Conservation (phyloP, 2,113 vertebrate species). For the Thalassoma bifasciatum region DNA sequence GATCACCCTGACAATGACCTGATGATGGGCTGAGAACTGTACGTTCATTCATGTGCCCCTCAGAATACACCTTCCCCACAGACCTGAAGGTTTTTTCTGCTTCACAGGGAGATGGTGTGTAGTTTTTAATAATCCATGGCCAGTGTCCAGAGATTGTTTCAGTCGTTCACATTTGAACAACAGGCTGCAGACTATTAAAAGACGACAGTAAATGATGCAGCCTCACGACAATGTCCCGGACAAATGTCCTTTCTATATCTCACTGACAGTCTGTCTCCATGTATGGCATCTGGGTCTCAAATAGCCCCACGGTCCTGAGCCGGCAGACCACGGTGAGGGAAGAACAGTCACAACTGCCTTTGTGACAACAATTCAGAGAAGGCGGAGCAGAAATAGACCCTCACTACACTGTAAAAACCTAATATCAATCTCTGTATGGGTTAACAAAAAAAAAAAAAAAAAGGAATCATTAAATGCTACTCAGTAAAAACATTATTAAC, state of each 20-base stretch:
- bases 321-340: constrained; percentile 32
- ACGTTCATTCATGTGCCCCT: neutral
- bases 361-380: constrained; percentile 59
- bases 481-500: too few relatives aligned
- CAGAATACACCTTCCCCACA: neutral
- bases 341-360: constrained; percentile 9
- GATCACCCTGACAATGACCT: too few relatives aligned
- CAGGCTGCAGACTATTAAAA: constrained; percentile 67
- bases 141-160: constrained; percentile 19
- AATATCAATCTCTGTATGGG: too few relatives aligned
- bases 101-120: too few relatives aligned
- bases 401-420: constrained; percentile 13
- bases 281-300: constrained; percentile 68
- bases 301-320: constrained; percentile 68
- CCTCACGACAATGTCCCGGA: constrained; percentile 60
- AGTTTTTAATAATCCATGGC: too few relatives aligned
- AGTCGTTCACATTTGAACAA: constrained; percentile 16
- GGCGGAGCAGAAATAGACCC: constrained; percentile 65
- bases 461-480: too few relatives aligned
- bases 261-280: constrained; percentile 64
- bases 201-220: constrained; percentile 55
- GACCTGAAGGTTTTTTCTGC: too few relatives aligned
- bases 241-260: constrained; percentile 67
- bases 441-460: too few relatives aligned
- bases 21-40: too few relatives aligned